Evolutionary conservation across 2,113 vertebrate genomes (phyloP).

Genomic region (Sciurus niger): DNA sequence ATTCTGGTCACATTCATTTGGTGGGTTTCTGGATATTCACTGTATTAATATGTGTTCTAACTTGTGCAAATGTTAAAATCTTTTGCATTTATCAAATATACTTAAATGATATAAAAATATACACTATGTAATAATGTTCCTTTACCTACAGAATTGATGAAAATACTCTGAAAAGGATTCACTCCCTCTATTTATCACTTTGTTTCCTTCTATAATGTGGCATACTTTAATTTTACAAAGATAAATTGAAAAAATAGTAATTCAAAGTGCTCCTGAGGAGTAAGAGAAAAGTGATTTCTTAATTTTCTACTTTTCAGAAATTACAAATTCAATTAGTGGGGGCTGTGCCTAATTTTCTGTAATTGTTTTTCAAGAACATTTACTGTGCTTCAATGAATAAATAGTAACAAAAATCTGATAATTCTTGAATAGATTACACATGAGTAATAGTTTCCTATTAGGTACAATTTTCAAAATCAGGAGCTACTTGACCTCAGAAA

Average conservation of each 20-base stretch:
- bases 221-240: slow-evolving; percentile 32
- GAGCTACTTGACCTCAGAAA: slow-evolving; percentile 23
- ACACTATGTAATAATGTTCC: background rate
- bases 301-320: slow-evolving; percentile 45
- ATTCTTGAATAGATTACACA: slow-evolving; percentile 2
- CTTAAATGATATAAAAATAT: background rate
- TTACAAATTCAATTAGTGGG: background rate
- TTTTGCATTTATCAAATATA: slow-evolving; percentile 6
- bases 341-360: background rate
- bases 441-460: background rate
- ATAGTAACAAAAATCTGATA: slow-evolving; percentile 50
- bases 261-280: background rate
- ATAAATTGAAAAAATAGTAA: background rate
- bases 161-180: background rate
- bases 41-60: background rate
- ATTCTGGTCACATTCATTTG: background rate
- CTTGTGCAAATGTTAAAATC: background rate
- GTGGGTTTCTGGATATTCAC: background rate
- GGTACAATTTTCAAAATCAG: background rate
- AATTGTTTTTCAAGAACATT: slow-evolving; percentile 12
- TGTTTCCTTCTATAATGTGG: slow-evolving; percentile 25
- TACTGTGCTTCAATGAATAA: background rate
- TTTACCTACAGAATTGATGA: background rate
- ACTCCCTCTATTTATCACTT: background rate
- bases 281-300: slow-evolving; percentile 42